Base-by-base conservation (phyloP, 2,113 vertebrate genomes). In the Microtus richardsoni region DNA sequence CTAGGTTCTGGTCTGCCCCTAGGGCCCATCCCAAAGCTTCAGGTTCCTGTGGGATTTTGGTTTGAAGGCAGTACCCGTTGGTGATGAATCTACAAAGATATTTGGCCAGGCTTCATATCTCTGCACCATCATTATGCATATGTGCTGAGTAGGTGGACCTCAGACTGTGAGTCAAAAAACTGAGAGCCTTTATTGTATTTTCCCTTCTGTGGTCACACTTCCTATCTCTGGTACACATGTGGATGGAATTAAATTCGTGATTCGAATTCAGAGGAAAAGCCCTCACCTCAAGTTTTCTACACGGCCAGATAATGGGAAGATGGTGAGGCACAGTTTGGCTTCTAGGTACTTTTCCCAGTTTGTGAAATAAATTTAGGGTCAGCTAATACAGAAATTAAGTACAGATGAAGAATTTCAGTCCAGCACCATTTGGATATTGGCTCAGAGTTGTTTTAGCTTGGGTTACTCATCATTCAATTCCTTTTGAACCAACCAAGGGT, bases 301-400 rank as follows among this genome's bases (percentile, higher is more conserved):
- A 60, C 47, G 83, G 77, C 24, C 47, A 88, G 68, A 80, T 89
- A 79, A 94, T 88, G 83, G 88, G 95, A 87, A 94, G 91, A 95
- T 68, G 62, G 26, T 4, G 1, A 82, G 47, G 84, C 84, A 73
- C 93, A 85, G 94, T 93, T 84, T 88, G 94, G 85, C 91, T 95
- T 87, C 77, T 90, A 36, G 88, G 41, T 92, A 80, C 91, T 93
- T 96, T 83, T 94, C 86, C n/a, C 95, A 87, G 28, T 36, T 94
- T 64, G 49, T 96, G 78, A 94, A 97, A 95, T 93, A 98, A 96
- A 89, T 62, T 93, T 97, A 89, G 88, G 95, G 89, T 87, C 91
- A 71, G 36, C 95, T 96, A 91, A 97, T 93, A 96, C 52, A 0
- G 19, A 95, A 96, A 95, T 96, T 94, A 96, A 87, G 91, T 73